These are phyloP conservation scores for Isotomurus palustris DNA, from an alignment of 2,888 invertebrate species.

Conservation along the genomic window DNA sequence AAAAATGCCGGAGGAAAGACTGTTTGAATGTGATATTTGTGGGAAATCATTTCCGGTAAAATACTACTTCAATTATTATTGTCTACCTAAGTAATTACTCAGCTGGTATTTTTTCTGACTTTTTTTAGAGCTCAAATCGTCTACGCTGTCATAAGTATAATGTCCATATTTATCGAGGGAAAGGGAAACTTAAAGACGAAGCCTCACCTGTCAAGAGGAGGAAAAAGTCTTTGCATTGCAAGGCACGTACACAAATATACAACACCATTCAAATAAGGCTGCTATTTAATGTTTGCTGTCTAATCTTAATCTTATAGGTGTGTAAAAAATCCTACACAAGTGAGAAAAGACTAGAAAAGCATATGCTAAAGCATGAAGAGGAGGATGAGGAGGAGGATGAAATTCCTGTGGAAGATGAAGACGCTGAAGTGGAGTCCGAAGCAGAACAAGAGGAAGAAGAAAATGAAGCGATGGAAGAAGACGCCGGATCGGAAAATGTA, in stretches of 20 bases:
- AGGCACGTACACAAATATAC: no score
- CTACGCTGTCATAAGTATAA: conserved; percentile 2
- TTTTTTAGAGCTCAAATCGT: neutral
- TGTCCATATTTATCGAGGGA: neutral
- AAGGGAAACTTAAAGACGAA: no score
- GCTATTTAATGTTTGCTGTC: no score
- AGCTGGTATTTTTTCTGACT: neutral
- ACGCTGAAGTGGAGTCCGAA: neutral
- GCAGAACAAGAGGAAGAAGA: no score
- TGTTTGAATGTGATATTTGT: conserved; percentile 4
- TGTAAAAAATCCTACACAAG: neutral
- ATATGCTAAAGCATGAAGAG: neutral
- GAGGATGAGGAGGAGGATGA: neutral
- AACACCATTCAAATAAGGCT: no score
- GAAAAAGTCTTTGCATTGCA: no score
- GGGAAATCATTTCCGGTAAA: neutral
- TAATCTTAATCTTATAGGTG: no score
- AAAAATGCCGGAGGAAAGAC: conserved; percentile 4
- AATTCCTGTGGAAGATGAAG: neutral
- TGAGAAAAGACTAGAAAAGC: neutral
- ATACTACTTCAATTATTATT: neutral
- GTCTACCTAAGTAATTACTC: neutral
- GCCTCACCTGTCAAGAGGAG: no score
- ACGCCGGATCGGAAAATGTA: no score
- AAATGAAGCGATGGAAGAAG: no score